A percentile compares a stretch with the other conserved stretches of the same genome.
Evolutionary conservation across 37 sponge, comb jelly and placozoan genomes (phyloP).

Genomic region (Tethya wilhelma): DNA sequence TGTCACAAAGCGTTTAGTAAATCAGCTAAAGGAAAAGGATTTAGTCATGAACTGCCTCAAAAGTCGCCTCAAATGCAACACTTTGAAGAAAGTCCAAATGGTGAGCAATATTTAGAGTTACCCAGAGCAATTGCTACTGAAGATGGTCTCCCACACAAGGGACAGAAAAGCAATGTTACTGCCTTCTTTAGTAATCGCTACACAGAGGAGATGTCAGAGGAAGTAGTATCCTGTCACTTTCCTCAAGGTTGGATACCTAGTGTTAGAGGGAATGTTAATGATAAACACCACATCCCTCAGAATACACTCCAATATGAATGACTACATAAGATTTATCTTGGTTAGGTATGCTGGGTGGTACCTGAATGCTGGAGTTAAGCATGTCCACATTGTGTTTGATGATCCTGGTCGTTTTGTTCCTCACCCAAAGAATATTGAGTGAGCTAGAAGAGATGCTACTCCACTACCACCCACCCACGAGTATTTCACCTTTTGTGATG

Average conservation of each 20-base stretch:
- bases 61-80: not conserved
- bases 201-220: not conserved
- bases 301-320: not conserved
- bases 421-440: not conserved
- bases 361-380: not conserved
- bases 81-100: not conserved
- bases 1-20: not conserved
- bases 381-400: not conserved
- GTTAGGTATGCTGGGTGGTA: not conserved
- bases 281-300: not conserved
- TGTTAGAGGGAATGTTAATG: not conserved
- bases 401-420: not conserved
- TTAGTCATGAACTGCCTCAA: not conserved
- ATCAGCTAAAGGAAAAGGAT: not conserved
- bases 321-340: not conserved
- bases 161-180: not conserved
- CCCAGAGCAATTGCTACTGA: slow-evolving; percentile 1
- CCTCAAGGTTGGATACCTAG: not conserved
- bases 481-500: not conserved
- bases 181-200: not conserved
- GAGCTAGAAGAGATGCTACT: no score
- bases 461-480: no score
- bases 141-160: not conserved
- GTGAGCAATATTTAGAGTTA: not conserved
- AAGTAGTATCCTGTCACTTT: no score